A percentile compares a stretch with the other conserved stretches of the same genome.
phyloP scores from a whole-genome alignment of 2,797 vertebrate species.

The Melopsittacus undulatus region DNA sequence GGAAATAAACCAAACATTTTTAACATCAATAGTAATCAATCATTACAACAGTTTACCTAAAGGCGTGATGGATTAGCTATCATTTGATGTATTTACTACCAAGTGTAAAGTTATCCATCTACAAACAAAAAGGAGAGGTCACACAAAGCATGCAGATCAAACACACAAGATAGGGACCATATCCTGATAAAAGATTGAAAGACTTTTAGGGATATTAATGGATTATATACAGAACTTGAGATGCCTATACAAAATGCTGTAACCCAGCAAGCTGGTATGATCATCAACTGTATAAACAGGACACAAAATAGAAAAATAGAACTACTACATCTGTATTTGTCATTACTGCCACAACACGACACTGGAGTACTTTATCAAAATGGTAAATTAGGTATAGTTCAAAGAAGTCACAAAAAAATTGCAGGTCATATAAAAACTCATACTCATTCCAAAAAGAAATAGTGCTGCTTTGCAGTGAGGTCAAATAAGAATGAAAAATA shows the following conservation, averaged over 20 bases:
- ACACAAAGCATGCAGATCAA: neutral
- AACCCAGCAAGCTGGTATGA: neutral
- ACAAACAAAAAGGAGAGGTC: slow-evolving; percentile 30
- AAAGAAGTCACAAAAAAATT: neutral
- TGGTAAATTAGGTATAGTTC: neutral
- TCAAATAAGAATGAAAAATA: neutral
- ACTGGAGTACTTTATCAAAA: neutral
- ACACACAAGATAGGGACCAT: neutral
- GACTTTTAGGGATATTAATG: neutral
- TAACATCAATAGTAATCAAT: slow-evolving; percentile 1
- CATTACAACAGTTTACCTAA: slow-evolving; percentile 29
- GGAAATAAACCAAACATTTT: slow-evolving; percentile 34
- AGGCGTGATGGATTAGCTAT: slow-evolving; percentile 41
- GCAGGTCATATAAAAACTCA: neutral
- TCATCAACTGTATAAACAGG: neutral
- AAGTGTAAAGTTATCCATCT: slow-evolving; percentile 18
- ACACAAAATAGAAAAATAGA: neutral
- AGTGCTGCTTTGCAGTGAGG: neutral
- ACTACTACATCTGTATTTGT: neutral
- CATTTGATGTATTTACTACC: slow-evolving; percentile 17
- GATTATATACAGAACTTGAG: neutral
- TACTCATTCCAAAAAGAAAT: neutral
- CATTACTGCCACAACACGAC: neutral
- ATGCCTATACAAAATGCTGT: neutral
- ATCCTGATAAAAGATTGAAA: neutral